These are phyloP conservation scores for Tringa solitaria DNA, from an alignment of 2,113 vertebrate species.

Conservation along the genomic window DNA sequence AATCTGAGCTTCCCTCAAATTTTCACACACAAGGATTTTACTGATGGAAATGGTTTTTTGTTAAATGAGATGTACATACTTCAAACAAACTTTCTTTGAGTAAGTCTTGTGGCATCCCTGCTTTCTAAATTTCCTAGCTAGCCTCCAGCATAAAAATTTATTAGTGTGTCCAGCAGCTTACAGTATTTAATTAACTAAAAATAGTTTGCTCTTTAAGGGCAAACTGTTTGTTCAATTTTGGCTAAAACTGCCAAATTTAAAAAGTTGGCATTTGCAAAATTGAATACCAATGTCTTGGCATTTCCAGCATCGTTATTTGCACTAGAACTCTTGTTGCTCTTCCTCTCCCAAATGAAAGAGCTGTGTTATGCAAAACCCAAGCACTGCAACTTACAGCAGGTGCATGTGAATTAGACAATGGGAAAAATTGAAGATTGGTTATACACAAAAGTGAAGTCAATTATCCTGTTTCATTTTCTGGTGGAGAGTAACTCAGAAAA, in stretches of 20 bases:
- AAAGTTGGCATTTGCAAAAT: neutral
- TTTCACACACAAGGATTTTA: neutral
- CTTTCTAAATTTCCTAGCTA: neutral
- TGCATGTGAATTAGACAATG: neutral
- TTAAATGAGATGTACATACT: neutral
- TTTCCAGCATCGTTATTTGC: neutral
- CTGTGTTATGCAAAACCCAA: neutral
- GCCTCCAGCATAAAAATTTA: neutral
- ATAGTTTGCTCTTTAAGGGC: neutral
- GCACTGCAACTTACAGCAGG: neutral
- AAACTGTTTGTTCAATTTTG: neutral
- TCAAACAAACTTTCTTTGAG: neutral
- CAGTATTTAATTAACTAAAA: neutral
- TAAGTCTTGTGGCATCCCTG: neutral
- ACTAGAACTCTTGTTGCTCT: neutral
- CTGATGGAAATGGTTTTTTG: neutral
- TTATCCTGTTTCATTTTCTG: neutral
- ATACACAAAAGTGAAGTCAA: neutral
- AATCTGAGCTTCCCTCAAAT: neutral
- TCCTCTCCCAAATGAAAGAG: neutral
- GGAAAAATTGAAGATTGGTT: neutral
- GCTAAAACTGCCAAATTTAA: neutral
- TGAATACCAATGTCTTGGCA: accelerated
- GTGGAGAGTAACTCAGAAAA: neutral
- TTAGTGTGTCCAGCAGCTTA: neutral